Conservation (phyloP, 2,888 invertebrate species). For the Panzeria rudis region DNA sequence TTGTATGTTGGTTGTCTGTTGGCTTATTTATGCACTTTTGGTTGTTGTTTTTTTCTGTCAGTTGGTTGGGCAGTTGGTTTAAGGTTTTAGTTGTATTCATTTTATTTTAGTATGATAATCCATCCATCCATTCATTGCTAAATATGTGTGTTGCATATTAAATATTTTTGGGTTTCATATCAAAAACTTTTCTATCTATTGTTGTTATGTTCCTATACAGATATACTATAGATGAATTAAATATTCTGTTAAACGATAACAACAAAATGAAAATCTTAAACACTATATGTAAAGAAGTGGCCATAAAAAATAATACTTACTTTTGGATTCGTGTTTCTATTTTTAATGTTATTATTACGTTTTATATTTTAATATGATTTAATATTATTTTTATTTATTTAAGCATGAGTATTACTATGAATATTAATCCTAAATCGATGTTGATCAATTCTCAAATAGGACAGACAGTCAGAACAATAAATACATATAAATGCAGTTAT, state of each 20-base stretch:
- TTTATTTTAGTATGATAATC: constrained; percentile 47
- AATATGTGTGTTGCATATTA: constrained; percentile 68
- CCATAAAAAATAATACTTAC: background rate
- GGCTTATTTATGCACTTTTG: constrained; percentile 18
- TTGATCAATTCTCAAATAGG: background rate
- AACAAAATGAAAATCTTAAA: constrained; percentile 39
- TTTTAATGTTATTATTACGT: no score
- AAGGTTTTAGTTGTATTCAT: constrained; percentile 10
- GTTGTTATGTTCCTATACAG: background rate
- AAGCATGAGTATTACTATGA: constrained; percentile 24
- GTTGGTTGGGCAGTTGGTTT: constrained; percentile 51
- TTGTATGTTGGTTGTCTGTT: constrained; percentile 28
- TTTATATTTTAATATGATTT: background rate
- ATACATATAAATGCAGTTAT: background rate
- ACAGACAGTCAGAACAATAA: background rate
- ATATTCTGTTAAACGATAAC: constrained; percentile 47
- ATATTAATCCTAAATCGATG: constrained; percentile 38
- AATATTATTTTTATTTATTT: constrained; percentile 18
- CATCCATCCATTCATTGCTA: constrained; percentile 49
- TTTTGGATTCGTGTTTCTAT: no score
- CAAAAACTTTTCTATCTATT: constrained; percentile 11
- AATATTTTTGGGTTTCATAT: constrained; percentile 41
- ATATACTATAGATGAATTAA: constrained; percentile 13
- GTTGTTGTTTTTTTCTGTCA: constrained; percentile 26
- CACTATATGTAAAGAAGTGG: constrained; percentile 15